A percentile compares a stretch with the other conserved stretches of the same genome.
These are phyloP conservation scores for Poeciliopsis turneri DNA, from an alignment of 2,797 vertebrate genomes.

Conservation along the genomic window DNA sequence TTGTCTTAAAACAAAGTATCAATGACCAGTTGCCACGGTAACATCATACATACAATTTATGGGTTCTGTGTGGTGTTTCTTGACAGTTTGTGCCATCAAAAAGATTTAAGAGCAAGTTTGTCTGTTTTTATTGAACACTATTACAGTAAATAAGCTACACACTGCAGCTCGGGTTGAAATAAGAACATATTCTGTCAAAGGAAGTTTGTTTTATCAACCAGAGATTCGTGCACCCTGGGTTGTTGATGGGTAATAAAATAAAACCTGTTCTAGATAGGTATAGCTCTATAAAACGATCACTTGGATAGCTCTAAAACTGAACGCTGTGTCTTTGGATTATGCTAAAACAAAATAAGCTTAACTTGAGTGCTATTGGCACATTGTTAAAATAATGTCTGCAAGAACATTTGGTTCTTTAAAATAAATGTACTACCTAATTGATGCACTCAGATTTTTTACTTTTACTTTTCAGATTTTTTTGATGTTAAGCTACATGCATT, in stretches of 20 bases:
- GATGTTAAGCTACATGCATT: not conserved
- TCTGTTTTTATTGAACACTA: not conserved
- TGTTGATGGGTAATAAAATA: not conserved
- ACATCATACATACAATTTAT: not conserved
- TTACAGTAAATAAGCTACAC: not conserved
- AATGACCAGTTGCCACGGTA: not conserved
- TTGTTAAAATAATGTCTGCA: not conserved
- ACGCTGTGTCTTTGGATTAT: not conserved
- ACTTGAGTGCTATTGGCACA: not conserved
- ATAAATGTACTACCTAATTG: not conserved
- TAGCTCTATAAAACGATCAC: not conserved
- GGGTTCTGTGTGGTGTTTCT: not conserved
- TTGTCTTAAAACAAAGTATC: not conserved
- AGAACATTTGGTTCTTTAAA: not conserved
- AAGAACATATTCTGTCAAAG: not conserved
- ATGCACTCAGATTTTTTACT: not conserved
- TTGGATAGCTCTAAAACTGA: not conserved
- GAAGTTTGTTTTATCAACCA: not conserved
- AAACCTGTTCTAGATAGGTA: not conserved
- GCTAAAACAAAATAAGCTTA: not conserved
- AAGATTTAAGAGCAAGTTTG: not conserved
- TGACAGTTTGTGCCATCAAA: not conserved
- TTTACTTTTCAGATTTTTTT: not conserved
- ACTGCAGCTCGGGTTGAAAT: not conserved
- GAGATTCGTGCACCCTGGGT: not conserved